These are phyloP conservation scores for Spisula solida DNA, from an alignment of 2,888 invertebrate species.

Conservation along the genomic window DNA sequence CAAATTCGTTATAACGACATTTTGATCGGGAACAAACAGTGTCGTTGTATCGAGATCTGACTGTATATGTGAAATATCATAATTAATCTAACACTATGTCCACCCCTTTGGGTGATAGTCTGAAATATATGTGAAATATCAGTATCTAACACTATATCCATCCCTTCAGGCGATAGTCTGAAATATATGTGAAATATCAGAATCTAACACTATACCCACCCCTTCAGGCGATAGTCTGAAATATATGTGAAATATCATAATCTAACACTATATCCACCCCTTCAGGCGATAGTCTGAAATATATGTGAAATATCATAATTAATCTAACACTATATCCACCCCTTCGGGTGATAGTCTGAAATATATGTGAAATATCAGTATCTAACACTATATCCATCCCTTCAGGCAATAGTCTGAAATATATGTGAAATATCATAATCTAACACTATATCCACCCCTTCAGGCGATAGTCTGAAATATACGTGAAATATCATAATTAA, in stretches of 20 bases:
- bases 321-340: conserved; percentile 95
- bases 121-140: too few relatives aligned
- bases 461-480: conserved; percentile 86
- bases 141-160: conserved; percentile 95
- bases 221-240: conserved; percentile 89
- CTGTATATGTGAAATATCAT: too few relatives aligned
- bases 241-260: too few relatives aligned
- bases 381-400: conserved; percentile 96
- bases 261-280: conserved; percentile 96
- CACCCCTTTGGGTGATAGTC: conserved; percentile 90
- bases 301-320: too few relatives aligned
- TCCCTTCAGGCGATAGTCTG: conserved; percentile 89
- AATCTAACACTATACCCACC: conserved; percentile 95
- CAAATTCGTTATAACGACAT: too few relatives aligned
- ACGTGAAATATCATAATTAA: too few relatives aligned
- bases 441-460: conserved; percentile 94
- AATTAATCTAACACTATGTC: conserved; percentile 96
- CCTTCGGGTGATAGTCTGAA: conserved; percentile 89
- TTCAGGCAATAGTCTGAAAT: conserved; percentile 86
- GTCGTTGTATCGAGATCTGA: too few relatives aligned
- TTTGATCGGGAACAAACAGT: too few relatives aligned
- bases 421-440: too few relatives aligned
- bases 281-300: conserved; percentile 86
- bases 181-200: too few relatives aligned
- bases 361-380: too few relatives aligned